Evolutionary conservation across 92 coral and sea anemone genomes (phyloP).

Genomic region (Epizoanthus illoricatus): DNA sequence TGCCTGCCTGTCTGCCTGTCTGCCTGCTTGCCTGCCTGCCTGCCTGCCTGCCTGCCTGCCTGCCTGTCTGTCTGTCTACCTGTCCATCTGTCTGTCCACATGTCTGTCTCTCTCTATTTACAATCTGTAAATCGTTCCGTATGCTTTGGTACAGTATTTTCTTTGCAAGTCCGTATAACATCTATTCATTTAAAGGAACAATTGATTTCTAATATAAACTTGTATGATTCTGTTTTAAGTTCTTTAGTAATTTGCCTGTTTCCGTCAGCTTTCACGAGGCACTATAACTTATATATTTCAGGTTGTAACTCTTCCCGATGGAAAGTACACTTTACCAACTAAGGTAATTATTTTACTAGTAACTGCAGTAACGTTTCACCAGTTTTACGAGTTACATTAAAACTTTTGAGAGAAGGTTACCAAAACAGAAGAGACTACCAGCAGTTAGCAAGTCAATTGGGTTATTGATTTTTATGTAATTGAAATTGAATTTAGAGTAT

Average conservation of each 20-base stretch:
- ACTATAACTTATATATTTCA: conserved; percentile 16
- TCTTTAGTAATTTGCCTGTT: background rate
- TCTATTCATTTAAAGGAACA: too few relatives aligned
- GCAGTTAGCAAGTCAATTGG: background rate
- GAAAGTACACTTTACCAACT: conserved; percentile 88
- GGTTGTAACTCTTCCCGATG: conserved; percentile 81
- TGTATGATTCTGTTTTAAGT: background rate
- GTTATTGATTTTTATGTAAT: background rate
- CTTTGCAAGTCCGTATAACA: too few relatives aligned
- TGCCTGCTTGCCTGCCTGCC: too few relatives aligned
- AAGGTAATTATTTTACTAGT: conserved; percentile 48
- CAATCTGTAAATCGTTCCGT: too few relatives aligned
- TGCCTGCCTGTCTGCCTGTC: too few relatives aligned
- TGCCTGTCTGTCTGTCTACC: too few relatives aligned
- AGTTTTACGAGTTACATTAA: background rate
- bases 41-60: too few relatives aligned
- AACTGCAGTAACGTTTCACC: background rate
- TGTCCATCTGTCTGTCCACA: too few relatives aligned
- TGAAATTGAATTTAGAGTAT: background rate
- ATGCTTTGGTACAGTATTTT: too few relatives aligned
- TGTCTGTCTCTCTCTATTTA: too few relatives aligned
- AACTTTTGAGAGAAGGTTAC: background rate
- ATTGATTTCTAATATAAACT: too few relatives aligned
- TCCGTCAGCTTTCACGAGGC: too few relatives aligned
- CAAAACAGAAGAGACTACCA: background rate